Conservation (phyloP, 2,113 vertebrate genomes). For the Misgurnus mizolepis region DNA sequence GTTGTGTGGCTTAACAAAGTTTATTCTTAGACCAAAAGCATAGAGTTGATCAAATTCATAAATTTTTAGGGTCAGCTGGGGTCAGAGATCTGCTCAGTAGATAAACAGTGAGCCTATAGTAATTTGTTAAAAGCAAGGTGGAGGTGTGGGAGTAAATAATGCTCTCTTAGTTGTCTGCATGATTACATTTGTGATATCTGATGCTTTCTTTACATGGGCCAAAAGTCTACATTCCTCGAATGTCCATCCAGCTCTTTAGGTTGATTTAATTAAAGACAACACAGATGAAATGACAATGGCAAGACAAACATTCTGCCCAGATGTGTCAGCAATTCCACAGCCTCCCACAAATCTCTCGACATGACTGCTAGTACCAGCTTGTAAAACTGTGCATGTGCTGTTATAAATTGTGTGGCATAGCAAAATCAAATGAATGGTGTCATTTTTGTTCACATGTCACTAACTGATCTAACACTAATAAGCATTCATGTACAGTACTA, state of each 20-base stretch:
- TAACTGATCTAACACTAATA: no score
- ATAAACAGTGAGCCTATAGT: background rate
- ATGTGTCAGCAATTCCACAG: slow-evolving; percentile 65
- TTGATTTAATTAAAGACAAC: slow-evolving; percentile 66
- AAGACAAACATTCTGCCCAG: slow-evolving; percentile 50
- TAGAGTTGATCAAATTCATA: background rate
- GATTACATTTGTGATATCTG: background rate
- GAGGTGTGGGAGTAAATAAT: background rate
- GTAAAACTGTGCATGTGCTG: no score
- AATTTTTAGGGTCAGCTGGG: background rate
- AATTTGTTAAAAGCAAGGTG: background rate
- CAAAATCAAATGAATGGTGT: no score
- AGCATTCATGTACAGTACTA: no score
- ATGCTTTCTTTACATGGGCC: slow-evolving; percentile 8
- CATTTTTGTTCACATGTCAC: no score
- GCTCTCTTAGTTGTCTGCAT: background rate
- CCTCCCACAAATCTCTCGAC: slow-evolving; percentile 56
- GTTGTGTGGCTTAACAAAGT: background rate
- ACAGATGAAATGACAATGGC: slow-evolving; percentile 50
- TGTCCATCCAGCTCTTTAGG: slow-evolving; percentile 14
- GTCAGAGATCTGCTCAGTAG: background rate
- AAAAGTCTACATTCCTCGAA: background rate
- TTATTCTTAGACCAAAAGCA: background rate
- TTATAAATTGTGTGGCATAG: no score
- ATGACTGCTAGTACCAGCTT: slow-evolving; percentile 37